A percentile compares a stretch with the other conserved stretches of the same genome.
Evolutionary conservation across 1,140 invertebrate genomes (phyloP).

Genomic region (Sitobion miscanthi): DNA sequence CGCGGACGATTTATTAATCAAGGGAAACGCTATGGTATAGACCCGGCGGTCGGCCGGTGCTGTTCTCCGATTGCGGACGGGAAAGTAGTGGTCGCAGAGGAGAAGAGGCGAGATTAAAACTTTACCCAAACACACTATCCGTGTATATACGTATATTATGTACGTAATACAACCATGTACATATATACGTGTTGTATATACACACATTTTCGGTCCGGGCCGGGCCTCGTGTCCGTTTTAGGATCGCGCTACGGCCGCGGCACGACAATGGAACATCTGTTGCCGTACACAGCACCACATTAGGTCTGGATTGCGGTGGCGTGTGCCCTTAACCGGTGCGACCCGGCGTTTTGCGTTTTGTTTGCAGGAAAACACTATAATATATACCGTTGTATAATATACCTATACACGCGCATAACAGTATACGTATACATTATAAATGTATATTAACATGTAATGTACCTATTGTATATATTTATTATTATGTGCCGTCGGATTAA

Average conservation of each 20-base stretch:
- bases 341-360: background rate
- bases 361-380: background rate
- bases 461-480: background rate
- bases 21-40: background rate
- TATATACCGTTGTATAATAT: too few species aligned
- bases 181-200: background rate
- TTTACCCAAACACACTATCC: conserved; percentile 20
- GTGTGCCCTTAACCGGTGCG: background rate
- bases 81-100: background rate
- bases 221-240: background rate
- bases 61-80: background rate
- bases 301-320: background rate
- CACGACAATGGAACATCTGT: conserved; percentile 47
- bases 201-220: background rate
- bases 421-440: background rate
- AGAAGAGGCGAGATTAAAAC: conserved; percentile 36
- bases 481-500: background rate
- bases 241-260: background rate
- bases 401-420: too few species aligned
- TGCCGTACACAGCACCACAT: conserved; percentile 24
- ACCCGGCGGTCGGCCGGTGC: background rate
- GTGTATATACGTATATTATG: background rate
- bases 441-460: background rate
- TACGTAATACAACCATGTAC: background rate
- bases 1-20: conserved; percentile 46